Evolutionary conservation across 2,797 vertebrate species (phyloP), one percentile per base, ranked within the genome.

Genomic region (Danio aesculapii): DNA sequence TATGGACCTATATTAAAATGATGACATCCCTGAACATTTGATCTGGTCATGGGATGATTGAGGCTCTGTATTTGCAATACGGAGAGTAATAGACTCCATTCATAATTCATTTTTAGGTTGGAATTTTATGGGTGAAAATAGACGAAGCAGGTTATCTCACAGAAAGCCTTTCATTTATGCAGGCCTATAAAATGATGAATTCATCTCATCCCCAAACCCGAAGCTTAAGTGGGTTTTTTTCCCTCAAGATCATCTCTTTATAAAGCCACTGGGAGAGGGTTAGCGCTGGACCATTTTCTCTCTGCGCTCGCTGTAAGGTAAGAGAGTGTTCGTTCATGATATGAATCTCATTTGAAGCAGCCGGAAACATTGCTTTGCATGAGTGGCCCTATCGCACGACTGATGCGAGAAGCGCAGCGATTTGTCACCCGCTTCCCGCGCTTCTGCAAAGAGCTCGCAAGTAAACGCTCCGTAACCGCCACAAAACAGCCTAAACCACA

Each of bases 321-420:
- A 84, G 84, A 86, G 78, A 86, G 84, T 84, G 84, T 89, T 91
- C 88, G 87, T 83, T 90, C 83, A 73, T 61, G 89, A 92, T 92
- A 90, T 84, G 91, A 92, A 93, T 93, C 91, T 92, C 87, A 91
- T 92, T 91, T 92, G 90, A 90, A 90, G 89, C 90, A 87, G 85
- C 73, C 87, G 78, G 87, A 84, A 81, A 85, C 87, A 84, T 88
- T 89, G 92, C 91, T 93, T 92, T 93, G 92, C 92, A 92, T 92
- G 91, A 92, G 87, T 90, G 91, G 90, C 89, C 89, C 87, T 89
- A 90, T 88, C 85, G 82, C 87, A 85, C 81, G 88, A 87, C 84
- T 88, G 86, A 90, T 90, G 89, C 39, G 10, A 77, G 90, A 90
- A 87, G 89, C 82, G 89, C 90, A 86, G 90, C 87, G 86, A 92